These are phyloP conservation scores for Trisateles emortualis DNA, from an alignment of 2,888 invertebrate genomes.

Conservation along the genomic window DNA sequence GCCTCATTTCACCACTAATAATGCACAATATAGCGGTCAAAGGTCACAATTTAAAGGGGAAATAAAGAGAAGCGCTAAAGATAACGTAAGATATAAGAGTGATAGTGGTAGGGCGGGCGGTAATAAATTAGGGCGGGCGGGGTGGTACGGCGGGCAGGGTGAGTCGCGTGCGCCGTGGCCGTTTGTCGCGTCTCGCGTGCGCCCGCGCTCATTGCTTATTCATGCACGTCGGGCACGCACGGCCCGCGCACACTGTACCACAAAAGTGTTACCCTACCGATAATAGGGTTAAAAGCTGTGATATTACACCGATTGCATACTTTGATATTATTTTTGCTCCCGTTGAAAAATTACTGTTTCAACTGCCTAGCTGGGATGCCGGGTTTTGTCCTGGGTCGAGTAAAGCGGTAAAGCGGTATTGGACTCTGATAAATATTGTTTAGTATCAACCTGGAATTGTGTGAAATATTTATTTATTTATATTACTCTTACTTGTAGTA, in stretches of 20 bases:
- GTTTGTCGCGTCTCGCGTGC: slow-evolving; percentile 81
- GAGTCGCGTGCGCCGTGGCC: slow-evolving; percentile 77
- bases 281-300: slow-evolving; percentile 48
- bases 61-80: slow-evolving; percentile 49
- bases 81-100: slow-evolving; percentile 71
- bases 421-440: too few species aligned
- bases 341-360: too few species aligned
- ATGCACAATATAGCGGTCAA: not conserved
- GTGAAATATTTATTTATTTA: too few species aligned
- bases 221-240: slow-evolving; percentile 79
- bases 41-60: not conserved
- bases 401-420: too few species aligned
- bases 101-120: slow-evolving; percentile 72
- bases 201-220: slow-evolving; percentile 85
- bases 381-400: too few species aligned
- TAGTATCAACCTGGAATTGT: too few species aligned
- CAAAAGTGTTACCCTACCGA: slow-evolving; percentile 42
- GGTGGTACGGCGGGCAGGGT: slow-evolving; percentile 62
- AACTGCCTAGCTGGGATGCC: too few species aligned
- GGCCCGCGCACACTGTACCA: slow-evolving; percentile 41
- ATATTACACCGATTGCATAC: slow-evolving; percentile 48
- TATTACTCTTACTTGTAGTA: too few species aligned
- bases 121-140: slow-evolving; percentile 74
- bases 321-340: slow-evolving; percentile 37
- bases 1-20: not conserved